These are phyloP conservation scores for Lepidostoma basale DNA, from an alignment of 1,140 invertebrate species.

Conservation along the genomic window DNA sequence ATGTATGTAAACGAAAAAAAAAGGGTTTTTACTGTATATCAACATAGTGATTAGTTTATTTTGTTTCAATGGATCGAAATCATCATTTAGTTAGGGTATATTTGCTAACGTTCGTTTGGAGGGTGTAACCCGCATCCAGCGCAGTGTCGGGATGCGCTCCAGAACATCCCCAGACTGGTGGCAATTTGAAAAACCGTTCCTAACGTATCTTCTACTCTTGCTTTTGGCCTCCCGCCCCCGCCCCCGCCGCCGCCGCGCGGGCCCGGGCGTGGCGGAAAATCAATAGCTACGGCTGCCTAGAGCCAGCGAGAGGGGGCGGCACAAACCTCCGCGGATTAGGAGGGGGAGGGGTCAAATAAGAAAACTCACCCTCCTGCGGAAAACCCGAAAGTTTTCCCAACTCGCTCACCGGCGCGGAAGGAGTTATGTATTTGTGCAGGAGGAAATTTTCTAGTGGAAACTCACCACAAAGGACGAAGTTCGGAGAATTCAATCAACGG, in stretches of 20 bases:
- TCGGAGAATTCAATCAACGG: conserved; percentile 41
- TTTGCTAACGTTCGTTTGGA: too few relatives aligned
- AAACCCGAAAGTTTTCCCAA: conserved; percentile 37
- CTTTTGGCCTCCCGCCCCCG: conserved; percentile 13
- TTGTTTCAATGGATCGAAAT: too few relatives aligned
- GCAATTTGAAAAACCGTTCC: conserved; percentile 17
- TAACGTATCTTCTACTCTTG: conserved; percentile 13
- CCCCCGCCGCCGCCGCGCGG: not conserved
- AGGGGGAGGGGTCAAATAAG: conserved; percentile 42
- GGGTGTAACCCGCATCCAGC: too few relatives aligned
- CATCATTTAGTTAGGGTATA: too few relatives aligned
- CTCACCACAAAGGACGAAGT: conserved; percentile 23
- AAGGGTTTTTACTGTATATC: too few relatives aligned
- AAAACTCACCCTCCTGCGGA: conserved; percentile 39
- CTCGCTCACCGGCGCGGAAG: conserved; percentile 35
- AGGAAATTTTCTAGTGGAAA: conserved; percentile 7
- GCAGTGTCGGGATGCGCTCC: too few relatives aligned
- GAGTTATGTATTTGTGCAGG: conserved; percentile 42
- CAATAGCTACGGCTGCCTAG: conserved; percentile 41
- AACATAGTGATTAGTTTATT: too few relatives aligned
- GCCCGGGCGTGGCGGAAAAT: conserved; percentile 44
- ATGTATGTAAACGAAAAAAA: too few relatives aligned
- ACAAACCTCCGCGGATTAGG: not conserved
- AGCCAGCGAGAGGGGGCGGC: conserved; percentile 11
- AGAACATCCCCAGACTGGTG: too few relatives aligned